phyloP scores from a whole-genome alignment of 2,888 invertebrate species.

The Encarsia formosa region DNA sequence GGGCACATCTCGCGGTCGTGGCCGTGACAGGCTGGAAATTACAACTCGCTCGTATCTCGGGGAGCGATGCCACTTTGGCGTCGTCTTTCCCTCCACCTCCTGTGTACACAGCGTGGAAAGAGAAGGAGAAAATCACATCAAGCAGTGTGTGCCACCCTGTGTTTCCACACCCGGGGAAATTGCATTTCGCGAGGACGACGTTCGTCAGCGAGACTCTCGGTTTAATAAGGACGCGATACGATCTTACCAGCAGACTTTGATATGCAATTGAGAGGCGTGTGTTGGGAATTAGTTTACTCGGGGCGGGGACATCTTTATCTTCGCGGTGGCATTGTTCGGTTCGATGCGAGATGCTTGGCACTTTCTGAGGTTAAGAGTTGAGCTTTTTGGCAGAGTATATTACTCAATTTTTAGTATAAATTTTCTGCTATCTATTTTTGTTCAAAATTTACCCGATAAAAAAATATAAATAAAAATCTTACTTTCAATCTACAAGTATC shows the following conservation, averaged over 20 bases:
- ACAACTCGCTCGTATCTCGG: slow-evolving; percentile 37
- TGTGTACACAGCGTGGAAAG: slow-evolving; percentile 13
- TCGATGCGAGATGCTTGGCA: too few species aligned
- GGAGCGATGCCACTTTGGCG: slow-evolving; percentile 13
- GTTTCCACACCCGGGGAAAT: slow-evolving; percentile 30
- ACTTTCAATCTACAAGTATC: too few species aligned
- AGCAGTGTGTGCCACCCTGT: slow-evolving; percentile 7
- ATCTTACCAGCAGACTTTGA: not conserved
- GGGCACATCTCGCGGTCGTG: slow-evolving; percentile 13
- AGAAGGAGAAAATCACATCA: slow-evolving; percentile 19
- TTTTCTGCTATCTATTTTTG: too few species aligned
- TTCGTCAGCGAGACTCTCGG: not conserved
- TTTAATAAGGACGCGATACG: not conserved
- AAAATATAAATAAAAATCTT: too few species aligned
- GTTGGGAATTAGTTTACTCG: too few species aligned
- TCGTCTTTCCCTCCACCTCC: slow-evolving; percentile 18
- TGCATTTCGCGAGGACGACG: slow-evolving; percentile 28
- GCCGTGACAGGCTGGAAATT: slow-evolving; percentile 47
- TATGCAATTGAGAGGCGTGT: too few species aligned
- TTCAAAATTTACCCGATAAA: too few species aligned
- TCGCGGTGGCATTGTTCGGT: too few species aligned
- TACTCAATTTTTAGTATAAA: too few species aligned
- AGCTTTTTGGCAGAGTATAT: too few species aligned
- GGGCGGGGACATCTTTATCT: too few species aligned
- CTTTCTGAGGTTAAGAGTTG: too few species aligned